A percentile compares a stretch with the other conserved stretches of the same genome.
These are phyloP conservation scores for Diaperis boleti DNA, from an alignment of 2,888 invertebrate species.

Conservation along the genomic window DNA sequence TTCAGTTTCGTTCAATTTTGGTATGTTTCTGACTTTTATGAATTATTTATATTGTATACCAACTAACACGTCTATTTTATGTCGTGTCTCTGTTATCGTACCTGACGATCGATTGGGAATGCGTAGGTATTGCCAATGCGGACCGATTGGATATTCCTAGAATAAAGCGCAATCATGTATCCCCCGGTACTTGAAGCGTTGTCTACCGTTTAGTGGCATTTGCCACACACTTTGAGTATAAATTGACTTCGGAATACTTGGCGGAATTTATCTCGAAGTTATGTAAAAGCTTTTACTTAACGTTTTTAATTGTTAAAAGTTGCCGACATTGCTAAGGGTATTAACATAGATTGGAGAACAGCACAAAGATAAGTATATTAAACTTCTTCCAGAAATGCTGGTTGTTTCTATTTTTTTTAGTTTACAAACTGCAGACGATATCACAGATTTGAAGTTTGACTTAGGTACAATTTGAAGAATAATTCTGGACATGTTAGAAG, in stretches of 20 bases:
- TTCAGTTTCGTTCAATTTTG: slow-evolving; percentile 43
- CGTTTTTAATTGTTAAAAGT: too few species aligned
- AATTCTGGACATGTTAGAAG: background rate
- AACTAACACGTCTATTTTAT: slow-evolving; percentile 45
- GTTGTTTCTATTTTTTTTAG: too few species aligned
- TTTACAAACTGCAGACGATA: too few species aligned
- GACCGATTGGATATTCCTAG: slow-evolving; percentile 24
- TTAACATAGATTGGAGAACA: too few species aligned
- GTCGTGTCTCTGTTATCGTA: slow-evolving; percentile 41
- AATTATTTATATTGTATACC: slow-evolving; percentile 42
- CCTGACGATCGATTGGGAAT: slow-evolving; percentile 42
- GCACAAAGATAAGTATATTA: too few species aligned
- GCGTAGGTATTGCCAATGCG: slow-evolving; percentile 42
- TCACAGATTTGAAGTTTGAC: too few species aligned
- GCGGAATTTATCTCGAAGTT: too few species aligned
- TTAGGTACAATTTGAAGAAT: too few species aligned
- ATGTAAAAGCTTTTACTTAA: too few species aligned
- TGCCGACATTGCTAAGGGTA: too few species aligned
- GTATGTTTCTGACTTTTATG: slow-evolving; percentile 43
- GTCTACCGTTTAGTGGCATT: slow-evolving; percentile 24
- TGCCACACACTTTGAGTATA: slow-evolving; percentile 8
- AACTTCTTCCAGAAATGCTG: too few species aligned
- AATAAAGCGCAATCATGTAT: slow-evolving; percentile 35
- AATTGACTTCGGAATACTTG: slow-evolving; percentile 5
- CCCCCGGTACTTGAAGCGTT: slow-evolving; percentile 7